Base-by-base conservation (phyloP, 2,888 invertebrate species). In the Diogma glabrata region DNA sequence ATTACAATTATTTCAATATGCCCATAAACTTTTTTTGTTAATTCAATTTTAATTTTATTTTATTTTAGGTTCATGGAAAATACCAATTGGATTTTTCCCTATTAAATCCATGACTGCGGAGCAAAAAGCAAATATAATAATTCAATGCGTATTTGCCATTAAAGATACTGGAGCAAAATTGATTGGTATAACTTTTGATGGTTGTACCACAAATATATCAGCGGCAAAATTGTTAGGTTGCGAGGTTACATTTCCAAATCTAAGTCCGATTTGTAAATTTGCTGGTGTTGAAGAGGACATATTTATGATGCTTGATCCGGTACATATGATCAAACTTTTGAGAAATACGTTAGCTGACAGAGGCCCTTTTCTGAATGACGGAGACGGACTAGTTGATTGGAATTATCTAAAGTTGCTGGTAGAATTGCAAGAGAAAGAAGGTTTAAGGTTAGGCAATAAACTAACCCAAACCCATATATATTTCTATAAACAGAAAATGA, bases 401-500 rank as follows among this genome's bases (percentile, higher is more conserved):
- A 33, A 33, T 33, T 33, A 7, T 33, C 12, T 33, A 57, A 54
- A 16, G 56, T 58, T 20, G 14, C 12, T 33, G 10, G 12, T 36
- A 36, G 4, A 36, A 14, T 14, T 36, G 16, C 36, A 14, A 36
- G 36, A 14, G 17, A 17, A 36, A 36, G 16, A 14, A 36, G 36
- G 36, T 36, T 36, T 36, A 14, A 36, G 36, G 17, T 36, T 36
- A 9, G 33, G 33, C 12, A 33, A 33, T 10, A 4, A 33, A 33
- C 14, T 33, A 33, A 33, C 33, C 4, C 4, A 36, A 16, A 16
- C 36, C 3, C 36, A 36, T 36, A 17, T 36, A 16, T n/a, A n/a
- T n/a, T n/a, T n/a, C n/a, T 16, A 36, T 14, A 36, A 36, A 36
- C 36, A 36, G 17, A 36, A 36, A 36, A 36, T 36, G 36, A 36